Conservation (phyloP, 1,140 invertebrate species). For the Coboldia fuscipes region DNA sequence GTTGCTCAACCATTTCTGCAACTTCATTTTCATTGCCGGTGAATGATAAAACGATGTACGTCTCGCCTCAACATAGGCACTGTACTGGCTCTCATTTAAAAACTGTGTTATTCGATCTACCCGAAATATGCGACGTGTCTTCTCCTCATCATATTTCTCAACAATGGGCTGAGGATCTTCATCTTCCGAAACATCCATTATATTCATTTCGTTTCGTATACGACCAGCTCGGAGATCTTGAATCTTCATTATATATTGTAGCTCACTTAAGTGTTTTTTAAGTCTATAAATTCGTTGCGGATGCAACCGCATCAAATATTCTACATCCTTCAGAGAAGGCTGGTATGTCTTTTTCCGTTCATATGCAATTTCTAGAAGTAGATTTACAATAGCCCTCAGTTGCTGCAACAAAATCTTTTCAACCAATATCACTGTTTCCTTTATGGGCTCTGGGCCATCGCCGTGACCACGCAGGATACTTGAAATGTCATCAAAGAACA, state of each 20-base stretch:
- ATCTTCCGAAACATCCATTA: conserved; percentile 16
- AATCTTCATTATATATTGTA: conserved; percentile 15
- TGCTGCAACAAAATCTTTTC: conserved; percentile 20
- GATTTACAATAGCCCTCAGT: conserved; percentile 17
- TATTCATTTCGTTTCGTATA: conserved; percentile 11
- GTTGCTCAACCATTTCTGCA: conserved; percentile 14
- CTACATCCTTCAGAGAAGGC: conserved; percentile 18
- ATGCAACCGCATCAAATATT: conserved; percentile 19
- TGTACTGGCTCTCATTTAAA: conserved; percentile 15
- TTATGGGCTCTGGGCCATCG: conserved; percentile 14
- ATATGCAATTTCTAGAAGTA: conserved; percentile 17
- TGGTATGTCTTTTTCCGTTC: conserved; percentile 15
- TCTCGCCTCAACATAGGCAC: conserved; percentile 18
- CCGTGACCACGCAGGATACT: conserved; percentile 21
- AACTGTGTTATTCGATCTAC: conserved; percentile 20
- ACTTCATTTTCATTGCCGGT: conserved; percentile 19
- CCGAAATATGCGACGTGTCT: conserved; percentile 16
- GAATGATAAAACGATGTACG: conserved; percentile 20
- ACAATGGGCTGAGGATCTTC: conserved; percentile 13
- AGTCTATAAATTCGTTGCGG: conserved; percentile 17
- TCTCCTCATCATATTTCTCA: conserved; percentile 18
- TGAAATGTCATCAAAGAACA: conserved; percentile 10
- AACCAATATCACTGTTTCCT: conserved; percentile 15
- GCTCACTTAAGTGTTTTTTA: conserved; percentile 18
- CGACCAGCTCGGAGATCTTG: conserved; percentile 14